Conservation (phyloP, 1,140 invertebrate genomes). For the Tachypleus tridentatus region DNA sequence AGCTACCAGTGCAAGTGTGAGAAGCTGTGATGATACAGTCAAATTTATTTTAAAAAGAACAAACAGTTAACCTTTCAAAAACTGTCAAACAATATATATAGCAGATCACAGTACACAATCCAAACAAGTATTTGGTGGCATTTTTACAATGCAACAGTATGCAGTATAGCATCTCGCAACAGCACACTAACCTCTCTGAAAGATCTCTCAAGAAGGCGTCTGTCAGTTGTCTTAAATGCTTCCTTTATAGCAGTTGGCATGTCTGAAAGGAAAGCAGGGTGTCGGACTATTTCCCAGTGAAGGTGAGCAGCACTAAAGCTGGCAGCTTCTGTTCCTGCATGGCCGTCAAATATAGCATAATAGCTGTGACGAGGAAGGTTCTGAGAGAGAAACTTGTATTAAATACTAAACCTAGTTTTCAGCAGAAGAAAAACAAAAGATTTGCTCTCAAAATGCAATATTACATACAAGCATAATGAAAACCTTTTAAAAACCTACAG, state of each 20-base stretch:
- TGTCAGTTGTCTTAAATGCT: constrained; percentile 72
- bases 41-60: too few relatives aligned
- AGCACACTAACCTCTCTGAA: constrained; percentile 44
- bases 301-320: constrained; percentile 74
- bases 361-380: constrained; percentile 25
- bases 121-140: background rate
- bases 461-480: too few relatives aligned
- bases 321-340: constrained; percentile 81
- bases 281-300: constrained; percentile 69
- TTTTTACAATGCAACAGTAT: background rate
- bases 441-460: too few relatives aligned
- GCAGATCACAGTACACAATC: background rate
- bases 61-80: too few relatives aligned
- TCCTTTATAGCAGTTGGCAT: constrained; percentile 57
- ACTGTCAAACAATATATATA: too few relatives aligned
- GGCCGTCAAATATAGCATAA: constrained; percentile 92
- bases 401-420: background rate
- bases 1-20: too few relatives aligned
- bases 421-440: too few relatives aligned
- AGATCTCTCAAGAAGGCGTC: constrained; percentile 60
- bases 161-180: background rate
- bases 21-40: too few relatives aligned
- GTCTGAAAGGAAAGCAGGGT: constrained; percentile 50
- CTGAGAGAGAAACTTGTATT: constrained; percentile 9
- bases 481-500: too few relatives aligned